Conservation (phyloP, 1,140 invertebrate genomes). For the Eriosoma lanigerum region DNA sequence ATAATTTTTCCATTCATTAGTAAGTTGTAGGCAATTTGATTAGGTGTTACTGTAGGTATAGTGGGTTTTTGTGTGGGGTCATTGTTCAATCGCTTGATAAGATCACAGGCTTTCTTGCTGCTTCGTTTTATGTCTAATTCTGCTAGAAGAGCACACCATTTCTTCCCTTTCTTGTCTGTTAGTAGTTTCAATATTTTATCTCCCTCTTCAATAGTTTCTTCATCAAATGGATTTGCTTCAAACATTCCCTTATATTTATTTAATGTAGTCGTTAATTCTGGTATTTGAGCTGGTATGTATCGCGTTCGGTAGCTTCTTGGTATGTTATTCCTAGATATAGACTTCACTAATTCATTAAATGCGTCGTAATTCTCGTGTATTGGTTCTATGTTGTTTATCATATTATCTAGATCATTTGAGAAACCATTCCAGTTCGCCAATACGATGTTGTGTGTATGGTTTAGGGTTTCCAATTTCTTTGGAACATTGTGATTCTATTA, state of each 20-base stretch:
- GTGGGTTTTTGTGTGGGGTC: slow-evolving; percentile 10
- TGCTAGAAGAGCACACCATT: slow-evolving; percentile 27
- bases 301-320: neutral
- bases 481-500: neutral
- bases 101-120: slow-evolving; percentile 33
- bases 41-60: slow-evolving; percentile 6
- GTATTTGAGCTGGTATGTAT: slow-evolving; percentile 14
- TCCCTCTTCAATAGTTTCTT: slow-evolving; percentile 32
- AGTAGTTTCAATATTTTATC: slow-evolving; percentile 1
- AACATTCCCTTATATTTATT: neutral
- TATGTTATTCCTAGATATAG: slow-evolving; percentile 15
- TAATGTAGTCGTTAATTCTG: neutral
- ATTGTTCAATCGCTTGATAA: slow-evolving; percentile 12
- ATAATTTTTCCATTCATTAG: slow-evolving; percentile 39
- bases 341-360: neutral
- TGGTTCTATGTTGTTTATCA: neutral
- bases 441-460: too few relatives aligned
- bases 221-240: slow-evolving; percentile 21
- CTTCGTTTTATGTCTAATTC: slow-evolving; percentile 32
- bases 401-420: neutral
- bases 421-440: neutral
- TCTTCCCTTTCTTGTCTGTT: neutral
- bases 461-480: neutral
- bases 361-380: neutral
- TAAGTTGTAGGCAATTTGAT: slow-evolving; percentile 31